phyloP scores from a whole-genome alignment of 2,888 invertebrate genomes.

The Mythimna vitellina region DNA sequence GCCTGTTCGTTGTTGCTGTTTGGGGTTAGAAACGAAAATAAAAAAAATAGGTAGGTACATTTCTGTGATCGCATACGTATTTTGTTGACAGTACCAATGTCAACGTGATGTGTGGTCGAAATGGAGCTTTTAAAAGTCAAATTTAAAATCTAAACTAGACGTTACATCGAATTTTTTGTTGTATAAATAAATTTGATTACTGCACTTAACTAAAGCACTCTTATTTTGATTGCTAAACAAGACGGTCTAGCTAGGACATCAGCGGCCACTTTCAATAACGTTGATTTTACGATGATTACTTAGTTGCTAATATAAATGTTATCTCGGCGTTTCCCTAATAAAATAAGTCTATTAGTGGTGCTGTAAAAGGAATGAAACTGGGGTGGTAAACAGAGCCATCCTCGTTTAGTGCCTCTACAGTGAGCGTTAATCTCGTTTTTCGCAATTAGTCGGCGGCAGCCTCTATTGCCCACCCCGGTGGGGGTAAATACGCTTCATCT shows the following conservation, averaged over 20 bases:
- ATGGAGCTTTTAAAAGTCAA: conserved; percentile 1
- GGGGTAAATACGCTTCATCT: conserved; percentile 79
- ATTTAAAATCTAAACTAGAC: neutral
- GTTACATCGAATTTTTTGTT: conserved; percentile 15
- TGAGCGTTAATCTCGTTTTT: conserved; percentile 88
- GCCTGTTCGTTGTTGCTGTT: conserved; percentile 36
- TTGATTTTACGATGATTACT: conserved; percentile 83
- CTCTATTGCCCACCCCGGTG: conserved; percentile 79
- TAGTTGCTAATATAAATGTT: conserved; percentile 81
- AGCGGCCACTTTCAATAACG: conserved; percentile 67
- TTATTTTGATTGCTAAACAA: conserved; percentile 36
- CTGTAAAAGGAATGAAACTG: conserved; percentile 82
- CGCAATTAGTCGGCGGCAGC: conserved; percentile 86
- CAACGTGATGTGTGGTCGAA: neutral
- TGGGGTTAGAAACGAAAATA: conserved; percentile 21
- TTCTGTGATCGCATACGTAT: neutral
- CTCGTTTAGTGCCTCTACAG: conserved; percentile 83
- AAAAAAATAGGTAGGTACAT: neutral
- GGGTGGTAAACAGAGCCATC: conserved; percentile 83
- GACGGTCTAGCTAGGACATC: conserved; percentile 30
- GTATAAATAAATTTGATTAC: conserved; percentile 29
- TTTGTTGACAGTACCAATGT: neutral
- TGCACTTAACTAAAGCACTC: conserved; percentile 35
- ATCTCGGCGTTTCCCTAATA: conserved; percentile 81
- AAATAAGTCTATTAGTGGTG: conserved; percentile 86